Base-by-base conservation (phyloP, 1,140 invertebrate genomes). In the Drosophila tristis region DNA sequence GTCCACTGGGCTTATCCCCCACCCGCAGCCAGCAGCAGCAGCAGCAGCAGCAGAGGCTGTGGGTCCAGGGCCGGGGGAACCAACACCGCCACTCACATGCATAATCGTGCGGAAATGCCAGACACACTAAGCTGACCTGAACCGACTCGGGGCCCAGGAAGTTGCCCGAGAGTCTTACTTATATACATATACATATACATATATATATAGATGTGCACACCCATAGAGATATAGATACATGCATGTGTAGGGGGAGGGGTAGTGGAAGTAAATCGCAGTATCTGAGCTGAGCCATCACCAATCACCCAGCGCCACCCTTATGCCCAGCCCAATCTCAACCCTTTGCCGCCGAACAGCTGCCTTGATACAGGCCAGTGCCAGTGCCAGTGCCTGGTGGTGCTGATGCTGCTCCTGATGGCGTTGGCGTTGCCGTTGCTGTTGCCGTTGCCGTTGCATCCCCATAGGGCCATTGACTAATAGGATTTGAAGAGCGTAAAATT, bases 401-500 rank as follows among this genome's bases (percentile, higher is more conserved):
- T 65, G 45, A 26, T 66, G 63, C 31, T 51, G 44, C n/a, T 68
- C 25, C 53, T 57, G 66, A 35, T 56, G 64, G 50, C 68, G 62
- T 49, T 26, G 45, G 48, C 59, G 62, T 39, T 58, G 62, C 49
- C 55, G 71, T 42, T 62, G 25, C 23, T 48, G 26, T 11, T 35
- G 44, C 57, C 26, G 66, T 43, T 73, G 57, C 43, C 51, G 59
- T 31, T 48, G 77, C 80, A 80, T 85, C 82, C 82, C 82, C 82
- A 86, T 68, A 72, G 84, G 90, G 90, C 90, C 86, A 90, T 91
- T 90, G 91, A 91, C 91, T 92, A 92, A 92, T 92, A 91, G 91
- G 91, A 92, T 92, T 92, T 92, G 91, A 92, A 92, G 91, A 92
- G 91, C 91, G 91, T 92, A 92, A 92, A 92, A 92, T 92, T 92